phyloP scores from a whole-genome alignment of 2,888 invertebrate species.

The Phlogophora meticulosa region DNA sequence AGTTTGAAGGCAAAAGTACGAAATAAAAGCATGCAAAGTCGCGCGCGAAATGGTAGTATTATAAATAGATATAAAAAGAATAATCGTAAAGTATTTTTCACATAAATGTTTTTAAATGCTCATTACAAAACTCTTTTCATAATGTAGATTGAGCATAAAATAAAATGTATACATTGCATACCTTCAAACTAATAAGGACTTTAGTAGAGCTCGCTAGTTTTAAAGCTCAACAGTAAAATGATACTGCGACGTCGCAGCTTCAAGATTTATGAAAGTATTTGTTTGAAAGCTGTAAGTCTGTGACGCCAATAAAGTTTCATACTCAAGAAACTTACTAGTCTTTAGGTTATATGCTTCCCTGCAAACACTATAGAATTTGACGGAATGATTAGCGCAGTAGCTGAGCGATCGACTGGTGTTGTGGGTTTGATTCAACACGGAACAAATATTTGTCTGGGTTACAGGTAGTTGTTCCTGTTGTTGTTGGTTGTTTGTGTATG shows the following conservation, averaged over 20 bases:
- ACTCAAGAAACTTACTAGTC: constrained; percentile 7
- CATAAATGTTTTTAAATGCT: background rate
- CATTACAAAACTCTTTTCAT: background rate
- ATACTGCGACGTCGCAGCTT: constrained; percentile 34
- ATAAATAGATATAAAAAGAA: too few species aligned
- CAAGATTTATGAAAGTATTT: constrained; percentile 57
- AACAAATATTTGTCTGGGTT: too few species aligned
- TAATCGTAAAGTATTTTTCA: background rate
- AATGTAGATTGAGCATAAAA: constrained; percentile 11
- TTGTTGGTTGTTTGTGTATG: too few species aligned
- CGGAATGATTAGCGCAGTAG: too few species aligned
- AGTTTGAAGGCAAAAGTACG: too few species aligned
- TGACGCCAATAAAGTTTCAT: constrained; percentile 40
- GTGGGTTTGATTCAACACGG: too few species aligned
- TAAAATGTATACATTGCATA: constrained; percentile 6
- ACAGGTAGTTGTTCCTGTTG: too few species aligned
- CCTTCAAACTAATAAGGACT: background rate
- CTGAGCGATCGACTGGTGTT: too few species aligned
- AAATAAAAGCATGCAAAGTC: too few species aligned
- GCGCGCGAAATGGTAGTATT: too few species aligned
- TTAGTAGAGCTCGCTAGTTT: constrained; percentile 26
- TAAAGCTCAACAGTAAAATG: constrained; percentile 31
- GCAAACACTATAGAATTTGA: background rate
- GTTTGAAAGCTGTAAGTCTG: constrained; percentile 29
- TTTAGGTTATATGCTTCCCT: background rate